Evolutionary conservation across 2,888 invertebrate genomes (phyloP), one percentile per base, ranked within the genome.

Genomic region (Apotomis turbidana): DNA sequence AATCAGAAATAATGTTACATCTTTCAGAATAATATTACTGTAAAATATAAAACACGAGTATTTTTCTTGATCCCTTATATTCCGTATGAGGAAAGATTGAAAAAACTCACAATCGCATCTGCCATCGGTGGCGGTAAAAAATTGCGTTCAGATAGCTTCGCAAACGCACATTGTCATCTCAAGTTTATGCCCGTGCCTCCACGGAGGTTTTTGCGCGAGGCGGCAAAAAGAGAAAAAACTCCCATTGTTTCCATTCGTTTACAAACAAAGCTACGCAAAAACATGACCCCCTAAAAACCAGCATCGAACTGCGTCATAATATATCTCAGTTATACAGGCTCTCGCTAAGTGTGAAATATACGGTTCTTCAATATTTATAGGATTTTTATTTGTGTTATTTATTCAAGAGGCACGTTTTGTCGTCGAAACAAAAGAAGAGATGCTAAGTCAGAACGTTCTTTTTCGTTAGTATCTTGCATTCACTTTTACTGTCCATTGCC

Each of bases 361-460:
- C 87, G 87, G 83, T 83, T 86, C 87, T 88, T 91, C 90, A 90
- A 92, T 92, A 91, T 93, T 90, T 93, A 93, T 90, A 90, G 84
- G 86, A 84, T 82, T 91, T 92, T 92, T 91, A 90, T 93, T 92
- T 92, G 87, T 91, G 83, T 89, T 90, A 89, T 92, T 93, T 93
- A 92, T 92, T 91, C 91, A 88, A 81, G 78, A 84, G 84, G 86
- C 89, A 88, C 90, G 87, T 90, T 89, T 86, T 87, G 87, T 87
- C 86, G 84, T 82, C 81, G 87, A 86, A 85, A 89, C 89, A 89
- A 89, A 90, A 86, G 88, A 82, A 83, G 84, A 81, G 80, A 81
- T 72, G 71, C 79, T 82, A 83, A 81, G 80, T 82, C 81, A 73
- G 83, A 82, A 83, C 84, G 85, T 88, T 91, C 88, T 89, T 90